Evolutionary conservation across 1,140 invertebrate species (phyloP), one percentile per base, ranked within the genome.

Genomic region (Drosophila sp.): DNA sequence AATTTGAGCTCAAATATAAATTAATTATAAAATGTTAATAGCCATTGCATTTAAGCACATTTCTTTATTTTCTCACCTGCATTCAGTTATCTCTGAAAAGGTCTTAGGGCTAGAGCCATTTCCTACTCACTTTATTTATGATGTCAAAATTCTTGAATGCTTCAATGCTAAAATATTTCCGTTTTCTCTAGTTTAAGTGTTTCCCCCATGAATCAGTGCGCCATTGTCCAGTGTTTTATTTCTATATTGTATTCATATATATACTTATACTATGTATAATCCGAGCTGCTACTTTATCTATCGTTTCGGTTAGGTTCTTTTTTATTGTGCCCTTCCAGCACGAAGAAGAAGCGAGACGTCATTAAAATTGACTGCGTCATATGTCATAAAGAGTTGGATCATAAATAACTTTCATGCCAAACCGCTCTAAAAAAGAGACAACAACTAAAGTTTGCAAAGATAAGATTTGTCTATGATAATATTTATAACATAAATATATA

Each of bases 361-460:
- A 76, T 70, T 32, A 38, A 57, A 29, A 17, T 54, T 30, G 25
- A 62, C 61, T 54, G 3, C 65, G 55, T 76, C 66, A 76, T 44
- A 23, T 68, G 58, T 62, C 62, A 58, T 75, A 41, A 50, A 50
- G 27, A 7, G 8, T 6, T 27, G 10, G 23, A 50, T 50, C 44
- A 50, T 50, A 50, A 50, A 50, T 50, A 27, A 50, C 23, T 27
- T 50, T 50, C 1, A 50, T 50, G 44, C 44, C 23, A 23, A 50
- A 50, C 6, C 23, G 7, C 44, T 27, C 17, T 27, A 50, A 27
- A 50, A 27, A 17, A 17, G 17, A 47, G 17, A 7, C 17, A 50
- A 50, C 6, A 50, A 50, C 25, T 17, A 50, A 50, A 10, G 44
- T 50, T 50, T 27, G 23, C 23, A 2, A 2, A 50, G 44, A 50